phyloP scores from a whole-genome alignment of 2,888 invertebrate genomes.

The Lapara coniferarum region DNA sequence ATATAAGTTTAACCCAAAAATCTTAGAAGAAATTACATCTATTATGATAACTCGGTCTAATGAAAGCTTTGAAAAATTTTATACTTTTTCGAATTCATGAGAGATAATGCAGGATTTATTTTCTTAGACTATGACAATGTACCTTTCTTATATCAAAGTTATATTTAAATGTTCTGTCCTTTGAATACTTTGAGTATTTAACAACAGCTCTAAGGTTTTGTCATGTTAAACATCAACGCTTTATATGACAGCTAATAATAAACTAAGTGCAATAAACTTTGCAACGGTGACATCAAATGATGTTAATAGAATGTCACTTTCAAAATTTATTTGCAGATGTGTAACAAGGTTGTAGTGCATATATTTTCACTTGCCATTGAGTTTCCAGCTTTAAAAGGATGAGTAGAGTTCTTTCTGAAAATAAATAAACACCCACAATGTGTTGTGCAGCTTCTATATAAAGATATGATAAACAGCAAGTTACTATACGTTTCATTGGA shows the following conservation, averaged over 20 bases:
- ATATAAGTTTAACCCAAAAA: too few relatives aligned
- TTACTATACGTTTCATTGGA: too few relatives aligned
- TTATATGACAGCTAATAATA: background rate
- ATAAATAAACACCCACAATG: background rate
- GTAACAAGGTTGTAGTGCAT: conserved; percentile 15
- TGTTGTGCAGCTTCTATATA: background rate
- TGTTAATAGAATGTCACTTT: conserved; percentile 4
- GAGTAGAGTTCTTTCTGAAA: conserved; percentile 5
- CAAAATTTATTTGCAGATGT: conserved; percentile 12
- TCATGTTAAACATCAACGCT: too few relatives aligned
- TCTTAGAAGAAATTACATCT: too few relatives aligned
- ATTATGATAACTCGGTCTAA: too few relatives aligned
- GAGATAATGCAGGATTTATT: too few relatives aligned
- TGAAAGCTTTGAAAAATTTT: too few relatives aligned
- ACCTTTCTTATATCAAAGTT: background rate
- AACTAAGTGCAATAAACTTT: background rate
- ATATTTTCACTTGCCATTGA: background rate
- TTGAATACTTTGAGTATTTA: too few relatives aligned
- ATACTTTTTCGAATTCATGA: too few relatives aligned
- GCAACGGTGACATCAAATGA: background rate
- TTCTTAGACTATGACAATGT: background rate
- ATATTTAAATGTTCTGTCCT: too few relatives aligned
- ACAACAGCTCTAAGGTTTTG: too few relatives aligned
- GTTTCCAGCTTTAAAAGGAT: background rate
- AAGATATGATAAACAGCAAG: too few relatives aligned